Evolutionary conservation across 2,113 vertebrate species (phyloP).

Genomic region (Entomyzon cyanotis): DNA sequence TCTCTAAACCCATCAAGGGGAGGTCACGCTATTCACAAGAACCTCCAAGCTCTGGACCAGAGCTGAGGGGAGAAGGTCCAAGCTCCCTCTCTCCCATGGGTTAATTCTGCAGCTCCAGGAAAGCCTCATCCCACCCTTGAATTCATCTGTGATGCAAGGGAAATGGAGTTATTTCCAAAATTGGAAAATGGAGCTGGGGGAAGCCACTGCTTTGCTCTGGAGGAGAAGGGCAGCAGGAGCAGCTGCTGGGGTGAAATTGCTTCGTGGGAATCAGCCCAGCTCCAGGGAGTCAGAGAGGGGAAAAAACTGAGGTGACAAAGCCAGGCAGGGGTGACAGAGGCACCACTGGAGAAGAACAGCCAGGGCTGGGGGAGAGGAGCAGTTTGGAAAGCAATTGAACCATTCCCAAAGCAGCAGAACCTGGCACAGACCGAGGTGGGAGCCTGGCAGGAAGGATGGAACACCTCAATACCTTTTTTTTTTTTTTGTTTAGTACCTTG

Average conservation of each 20-base stretch:
- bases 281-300: neutral
- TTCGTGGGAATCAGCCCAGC: neutral
- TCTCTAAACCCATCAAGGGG: neutral
- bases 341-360: neutral
- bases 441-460: neutral
- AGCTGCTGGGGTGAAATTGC: neutral
- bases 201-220: neutral
- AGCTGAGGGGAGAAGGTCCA: neutral
- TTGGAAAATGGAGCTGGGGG: too few relatives aligned
- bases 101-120: neutral
- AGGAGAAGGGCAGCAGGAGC: neutral
- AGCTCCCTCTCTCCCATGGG: neutral
- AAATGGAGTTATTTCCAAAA: rapidly evolving
- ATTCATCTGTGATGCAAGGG: neutral
- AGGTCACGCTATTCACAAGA: rapidly evolving
- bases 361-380: neutral
- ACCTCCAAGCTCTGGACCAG: neutral
- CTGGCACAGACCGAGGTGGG: neutral
- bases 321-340: neutral
- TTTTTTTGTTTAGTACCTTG: neutral
- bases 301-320: neutral
- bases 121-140: neutral
- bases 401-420: neutral
- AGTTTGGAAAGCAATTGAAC: rapidly evolving
- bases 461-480: rapidly evolving